A percentile compares a stretch with the other conserved stretches of the same genome.
These are phyloP conservation scores for Nibea albiflora DNA, from an alignment of 2,113 vertebrate species.

Conservation along the genomic window DNA sequence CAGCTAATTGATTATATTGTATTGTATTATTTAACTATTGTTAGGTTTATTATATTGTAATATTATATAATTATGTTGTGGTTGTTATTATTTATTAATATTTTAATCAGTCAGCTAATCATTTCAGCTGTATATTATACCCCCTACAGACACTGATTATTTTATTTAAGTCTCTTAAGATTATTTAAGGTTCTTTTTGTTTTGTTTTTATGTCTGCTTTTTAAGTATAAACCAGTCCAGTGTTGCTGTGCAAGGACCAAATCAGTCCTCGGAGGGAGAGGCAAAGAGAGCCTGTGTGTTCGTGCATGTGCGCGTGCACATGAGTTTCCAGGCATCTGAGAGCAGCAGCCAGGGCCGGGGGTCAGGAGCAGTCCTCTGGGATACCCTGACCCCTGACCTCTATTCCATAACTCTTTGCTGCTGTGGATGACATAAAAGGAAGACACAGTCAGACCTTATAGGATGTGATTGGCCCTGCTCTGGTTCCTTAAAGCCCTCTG, in stretches of 20 bases:
- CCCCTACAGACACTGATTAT: neutral
- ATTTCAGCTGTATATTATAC: neutral
- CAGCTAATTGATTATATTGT: too few relatives aligned
- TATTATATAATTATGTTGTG: too few relatives aligned
- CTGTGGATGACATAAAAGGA: constrained; percentile 64
- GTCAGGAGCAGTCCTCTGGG: constrained; percentile 59
- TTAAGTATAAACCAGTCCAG: constrained; percentile 2
- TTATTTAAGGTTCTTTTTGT: too few relatives aligned
- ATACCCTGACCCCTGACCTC: constrained; percentile 70
- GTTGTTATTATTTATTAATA: neutral
- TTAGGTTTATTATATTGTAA: too few relatives aligned
- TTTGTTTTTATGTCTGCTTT: neutral
- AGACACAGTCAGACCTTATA: constrained; percentile 59
- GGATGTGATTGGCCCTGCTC: constrained; percentile 71
- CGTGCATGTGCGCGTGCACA: neutral
- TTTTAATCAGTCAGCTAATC: neutral
- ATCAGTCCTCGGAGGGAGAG: neutral
- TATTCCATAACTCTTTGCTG: constrained; percentile 66
- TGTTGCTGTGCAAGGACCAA: neutral
- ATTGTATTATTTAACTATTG: too few relatives aligned
- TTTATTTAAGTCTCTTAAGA: neutral
- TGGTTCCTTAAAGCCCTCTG: constrained; percentile 62
- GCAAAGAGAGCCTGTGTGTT: neutral
- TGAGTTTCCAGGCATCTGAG: constrained; percentile 22
- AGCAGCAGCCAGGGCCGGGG: constrained; percentile 33